Conservation (phyloP, 2,888 invertebrate genomes). For the Tricholauxania praeusta region DNA sequence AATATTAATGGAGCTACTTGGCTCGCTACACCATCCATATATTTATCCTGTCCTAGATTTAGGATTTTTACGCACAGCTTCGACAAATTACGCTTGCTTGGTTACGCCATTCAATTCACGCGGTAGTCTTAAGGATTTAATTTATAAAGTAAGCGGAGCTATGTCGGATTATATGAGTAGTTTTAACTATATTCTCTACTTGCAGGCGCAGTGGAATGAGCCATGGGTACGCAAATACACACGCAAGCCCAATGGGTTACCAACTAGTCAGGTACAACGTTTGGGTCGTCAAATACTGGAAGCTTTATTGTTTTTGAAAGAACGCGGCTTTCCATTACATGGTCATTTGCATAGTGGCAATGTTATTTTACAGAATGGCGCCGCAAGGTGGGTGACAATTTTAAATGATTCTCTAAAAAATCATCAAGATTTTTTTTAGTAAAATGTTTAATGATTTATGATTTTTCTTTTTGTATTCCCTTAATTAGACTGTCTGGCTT, state of each 20-base stretch:
- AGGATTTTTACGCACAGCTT: conserved; percentile 75
- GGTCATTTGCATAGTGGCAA: conserved; percentile 91
- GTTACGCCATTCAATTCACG: conserved; percentile 86
- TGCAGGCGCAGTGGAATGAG: conserved; percentile 82
- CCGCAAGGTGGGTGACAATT: conserved; percentile 76
- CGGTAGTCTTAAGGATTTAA: conserved; percentile 90
- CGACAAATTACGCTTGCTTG: conserved; percentile 76
- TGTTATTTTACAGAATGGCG: conserved; percentile 91
- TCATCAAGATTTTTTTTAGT: conserved; percentile 5
- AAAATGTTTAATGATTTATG: conserved; percentile 16
- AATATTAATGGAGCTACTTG: conserved; percentile 84
- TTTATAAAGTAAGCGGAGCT: conserved; percentile 78
- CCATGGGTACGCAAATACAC: conserved; percentile 84
- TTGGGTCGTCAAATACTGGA: conserved; percentile 90
- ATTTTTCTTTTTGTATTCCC: not conserved
- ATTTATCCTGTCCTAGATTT: conserved; percentile 90
- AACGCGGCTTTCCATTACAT: conserved; percentile 88
- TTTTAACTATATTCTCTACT: conserved; percentile 6
- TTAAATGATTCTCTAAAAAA: not conserved
- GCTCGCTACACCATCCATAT: conserved; percentile 91
- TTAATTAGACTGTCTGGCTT: conserved; percentile 81
- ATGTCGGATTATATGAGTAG: not conserved
- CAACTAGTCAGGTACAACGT: conserved; percentile 84
- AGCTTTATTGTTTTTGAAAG: conserved; percentile 84
- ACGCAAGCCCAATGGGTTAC: conserved; percentile 76